Evolutionary conservation across 2,113 vertebrate species (phyloP).

Genomic region (Dipodomys merriami): DNA sequence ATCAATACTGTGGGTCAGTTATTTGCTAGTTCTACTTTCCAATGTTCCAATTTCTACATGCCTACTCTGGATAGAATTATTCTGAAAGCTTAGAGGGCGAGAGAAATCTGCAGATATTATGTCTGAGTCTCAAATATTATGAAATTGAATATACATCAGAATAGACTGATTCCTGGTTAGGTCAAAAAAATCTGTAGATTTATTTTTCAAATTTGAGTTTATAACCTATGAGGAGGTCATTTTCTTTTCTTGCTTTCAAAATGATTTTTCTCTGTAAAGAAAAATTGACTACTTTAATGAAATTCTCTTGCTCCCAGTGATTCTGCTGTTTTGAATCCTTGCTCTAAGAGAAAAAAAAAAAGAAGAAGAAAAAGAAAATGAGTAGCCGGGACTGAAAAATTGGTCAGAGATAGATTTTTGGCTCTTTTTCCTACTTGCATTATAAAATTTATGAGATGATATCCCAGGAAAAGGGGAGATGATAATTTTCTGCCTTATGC

Average conservation of each 20-base stretch:
- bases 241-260: constrained; percentile 56
- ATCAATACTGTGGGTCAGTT: accelerated
- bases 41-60: neutral
- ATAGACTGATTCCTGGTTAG: neutral
- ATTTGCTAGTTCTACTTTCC: neutral
- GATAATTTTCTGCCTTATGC: neutral
- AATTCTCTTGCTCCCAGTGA: constrained; percentile 34
- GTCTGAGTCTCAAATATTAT: neutral
- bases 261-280: constrained; percentile 41
- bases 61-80: neutral
- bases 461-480: neutral
- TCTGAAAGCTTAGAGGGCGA: neutral
- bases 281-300: constrained; percentile 47
- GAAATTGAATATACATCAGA: neutral
- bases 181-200: neutral
- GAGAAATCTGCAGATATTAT: neutral
- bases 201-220: neutral
- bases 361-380: constrained; percentile 46
- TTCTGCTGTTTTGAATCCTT: neutral
- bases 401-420: neutral
- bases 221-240: neutral
- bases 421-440: constrained; percentile 40
- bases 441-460: neutral
- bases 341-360: constrained; percentile 4
- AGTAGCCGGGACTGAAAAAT: constrained; percentile 37